A percentile compares a stretch with the other conserved stretches of the same genome.
These are phyloP conservation scores for Pelochelys cantorii DNA, from an alignment of 2,797 vertebrate species.

Conservation along the genomic window DNA sequence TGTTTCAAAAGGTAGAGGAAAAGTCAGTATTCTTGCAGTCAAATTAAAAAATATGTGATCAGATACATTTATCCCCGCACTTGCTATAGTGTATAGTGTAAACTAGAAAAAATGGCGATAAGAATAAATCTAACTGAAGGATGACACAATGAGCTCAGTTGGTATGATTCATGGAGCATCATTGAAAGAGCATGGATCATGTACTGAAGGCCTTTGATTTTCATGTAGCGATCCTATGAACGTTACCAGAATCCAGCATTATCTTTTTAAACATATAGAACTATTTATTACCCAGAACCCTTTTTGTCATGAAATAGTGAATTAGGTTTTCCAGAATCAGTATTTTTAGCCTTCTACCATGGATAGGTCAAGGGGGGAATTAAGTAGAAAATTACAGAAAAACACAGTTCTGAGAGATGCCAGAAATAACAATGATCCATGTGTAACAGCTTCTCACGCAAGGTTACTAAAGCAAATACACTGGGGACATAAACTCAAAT, in stretches of 20 bases:
- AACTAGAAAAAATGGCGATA: not conserved
- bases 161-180: conserved; percentile 6
- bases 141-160: not conserved
- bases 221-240: not conserved
- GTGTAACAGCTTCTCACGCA: not conserved
- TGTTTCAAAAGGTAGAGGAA: not conserved
- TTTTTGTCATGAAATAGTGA: not conserved
- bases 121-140: not conserved
- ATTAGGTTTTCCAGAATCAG: not conserved
- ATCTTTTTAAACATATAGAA: not conserved
- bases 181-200: not conserved
- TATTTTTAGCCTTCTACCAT: not conserved
- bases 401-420: not conserved
- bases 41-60: not conserved
- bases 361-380: not conserved
- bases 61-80: not conserved
- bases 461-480: not conserved
- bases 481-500: not conserved
- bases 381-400: not conserved
- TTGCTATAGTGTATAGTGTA: not conserved
- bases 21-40: not conserved
- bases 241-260: not conserved
- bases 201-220: conserved; percentile 8
- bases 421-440: not conserved
- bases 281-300: conserved; percentile 13